Evolutionary conservation across 2,888 invertebrate species (phyloP).

Genomic region (Xanthorhoe designata): DNA sequence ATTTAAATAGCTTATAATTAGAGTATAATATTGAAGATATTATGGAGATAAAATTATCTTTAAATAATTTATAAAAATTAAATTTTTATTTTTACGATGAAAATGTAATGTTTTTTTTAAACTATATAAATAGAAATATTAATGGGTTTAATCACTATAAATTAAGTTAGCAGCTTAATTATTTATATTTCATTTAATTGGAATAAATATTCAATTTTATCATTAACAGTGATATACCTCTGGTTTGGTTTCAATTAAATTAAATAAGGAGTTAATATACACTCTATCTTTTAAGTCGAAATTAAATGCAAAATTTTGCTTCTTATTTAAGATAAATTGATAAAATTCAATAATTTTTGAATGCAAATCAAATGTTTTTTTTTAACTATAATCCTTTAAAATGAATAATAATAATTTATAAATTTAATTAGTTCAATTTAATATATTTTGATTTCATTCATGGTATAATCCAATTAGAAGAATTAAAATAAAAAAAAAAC

Average conservation of each 20-base stretch:
- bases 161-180: constrained; percentile 88
- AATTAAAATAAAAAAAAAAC: constrained; percentile 80
- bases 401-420: constrained; percentile 20
- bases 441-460: constrained; percentile 77
- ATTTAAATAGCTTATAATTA: constrained; percentile 71
- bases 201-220: constrained; percentile 83
- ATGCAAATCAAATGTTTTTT: constrained; percentile 76
- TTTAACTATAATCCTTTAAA: constrained; percentile 69
- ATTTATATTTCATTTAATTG: constrained; percentile 85
- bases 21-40: constrained; percentile 76
- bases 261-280: constrained; percentile 82
- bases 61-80: constrained; percentile 65
- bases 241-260: constrained; percentile 84
- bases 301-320: constrained; percentile 80
- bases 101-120: constrained; percentile 88
- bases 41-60: constrained; percentile 63
- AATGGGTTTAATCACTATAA: constrained; percentile 80
- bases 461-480: constrained; percentile 76
- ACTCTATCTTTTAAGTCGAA: constrained; percentile 78
- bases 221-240: constrained; percentile 89
- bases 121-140: constrained; percentile 87
- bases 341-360: constrained; percentile 66
- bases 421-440: constrained; percentile 69
- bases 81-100: constrained; percentile 86
- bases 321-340: constrained; percentile 84